Percentiles rank a stretch among this genome's conserved stretches.
Conservation (phyloP, 2,113 vertebrate genomes). For the Orthochromis indermauri region DNA sequence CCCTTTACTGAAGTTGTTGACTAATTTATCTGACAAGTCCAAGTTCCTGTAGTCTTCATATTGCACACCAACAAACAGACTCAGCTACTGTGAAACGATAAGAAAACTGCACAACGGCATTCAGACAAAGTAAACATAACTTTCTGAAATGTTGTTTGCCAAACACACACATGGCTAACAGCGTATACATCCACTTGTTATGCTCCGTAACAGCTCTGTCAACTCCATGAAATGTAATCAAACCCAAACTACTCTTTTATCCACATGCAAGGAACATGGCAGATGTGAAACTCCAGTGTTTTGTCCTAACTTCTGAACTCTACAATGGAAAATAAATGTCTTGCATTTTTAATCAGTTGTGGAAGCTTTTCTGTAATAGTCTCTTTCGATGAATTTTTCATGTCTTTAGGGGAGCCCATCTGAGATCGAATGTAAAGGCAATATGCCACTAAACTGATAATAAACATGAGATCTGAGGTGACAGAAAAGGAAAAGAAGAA, state of each 20-base stretch:
- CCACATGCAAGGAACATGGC: neutral
- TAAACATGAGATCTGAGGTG: neutral
- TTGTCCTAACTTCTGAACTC: neutral
- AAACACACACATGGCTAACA: constrained; percentile 4
- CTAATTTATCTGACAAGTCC: neutral
- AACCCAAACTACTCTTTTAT: neutral
- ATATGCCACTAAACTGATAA: neutral
- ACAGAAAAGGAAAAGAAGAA: neutral
- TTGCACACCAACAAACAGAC: neutral
- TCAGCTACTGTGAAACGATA: neutral
- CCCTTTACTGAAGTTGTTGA: neutral
- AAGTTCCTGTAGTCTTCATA: neutral
- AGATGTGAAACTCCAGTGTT: neutral
- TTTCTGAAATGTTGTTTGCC: neutral
- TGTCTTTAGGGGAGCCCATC: neutral
- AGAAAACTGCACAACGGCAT: neutral
- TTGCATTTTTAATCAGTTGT: neutral
- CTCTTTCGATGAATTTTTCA: neutral
- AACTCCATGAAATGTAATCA: neutral
- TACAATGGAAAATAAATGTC: neutral
- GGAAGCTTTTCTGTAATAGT: neutral
- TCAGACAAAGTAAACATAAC: constrained; percentile 3
- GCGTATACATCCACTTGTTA: neutral
- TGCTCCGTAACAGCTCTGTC: neutral
- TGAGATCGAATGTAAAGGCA: neutral